phyloP scores from a whole-genome alignment of 2,888 invertebrate genomes.

The Amphiduros pacificus region DNA sequence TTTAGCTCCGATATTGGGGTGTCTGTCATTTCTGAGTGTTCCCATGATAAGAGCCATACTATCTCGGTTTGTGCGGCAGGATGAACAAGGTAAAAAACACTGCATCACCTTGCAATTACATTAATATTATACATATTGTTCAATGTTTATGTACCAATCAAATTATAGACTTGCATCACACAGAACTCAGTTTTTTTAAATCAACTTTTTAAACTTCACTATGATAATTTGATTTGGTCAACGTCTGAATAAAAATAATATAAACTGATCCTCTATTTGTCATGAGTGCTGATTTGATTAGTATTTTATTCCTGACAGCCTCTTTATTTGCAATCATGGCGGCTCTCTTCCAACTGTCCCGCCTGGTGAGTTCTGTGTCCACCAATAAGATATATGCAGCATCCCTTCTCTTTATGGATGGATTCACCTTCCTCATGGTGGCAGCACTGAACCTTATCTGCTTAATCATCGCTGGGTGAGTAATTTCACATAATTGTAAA shows the following conservation, averaged over 20 bases:
- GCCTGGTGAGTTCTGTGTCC: constrained; percentile 8
- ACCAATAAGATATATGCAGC: constrained; percentile 13
- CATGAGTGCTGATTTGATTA: too few relatives aligned
- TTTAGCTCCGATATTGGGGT: constrained; percentile 2
- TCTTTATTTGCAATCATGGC: constrained; percentile 13
- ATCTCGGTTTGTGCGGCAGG: not conserved
- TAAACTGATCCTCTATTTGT: too few relatives aligned
- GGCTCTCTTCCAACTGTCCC: not conserved
- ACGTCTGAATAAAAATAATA: too few relatives aligned
- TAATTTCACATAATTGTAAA: too few relatives aligned
- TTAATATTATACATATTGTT: too few relatives aligned
- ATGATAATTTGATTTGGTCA: too few relatives aligned
- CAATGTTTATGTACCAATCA: too few relatives aligned
- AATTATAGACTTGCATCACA: too few relatives aligned
- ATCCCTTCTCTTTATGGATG: constrained; percentile 6
- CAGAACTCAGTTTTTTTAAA: too few relatives aligned
- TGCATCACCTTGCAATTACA: not conserved
- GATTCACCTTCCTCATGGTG: constrained; percentile 4
- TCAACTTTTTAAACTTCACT: too few relatives aligned
- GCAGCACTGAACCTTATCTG: not conserved
- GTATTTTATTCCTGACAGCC: not conserved
- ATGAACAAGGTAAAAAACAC: constrained; percentile 5
- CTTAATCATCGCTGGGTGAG: not conserved
- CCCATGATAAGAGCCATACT: constrained; percentile 11
- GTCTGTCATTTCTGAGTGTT: constrained; percentile 2